These are phyloP conservation scores for Drosophila carrolli DNA, from an alignment of 1,140 invertebrate species.

Conservation along the genomic window DNA sequence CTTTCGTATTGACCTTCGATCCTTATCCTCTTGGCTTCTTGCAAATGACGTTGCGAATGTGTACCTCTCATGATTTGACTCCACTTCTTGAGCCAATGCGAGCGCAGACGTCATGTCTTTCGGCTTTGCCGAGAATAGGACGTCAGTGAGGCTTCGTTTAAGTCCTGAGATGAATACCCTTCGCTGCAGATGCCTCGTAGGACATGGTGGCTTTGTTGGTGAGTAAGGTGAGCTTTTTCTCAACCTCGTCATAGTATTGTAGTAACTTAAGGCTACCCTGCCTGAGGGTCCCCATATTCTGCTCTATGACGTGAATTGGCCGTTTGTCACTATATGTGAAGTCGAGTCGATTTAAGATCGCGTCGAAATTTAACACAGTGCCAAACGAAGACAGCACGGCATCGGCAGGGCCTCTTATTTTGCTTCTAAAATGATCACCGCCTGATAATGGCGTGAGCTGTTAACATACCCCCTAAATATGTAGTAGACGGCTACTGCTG, in stretches of 20 bases:
- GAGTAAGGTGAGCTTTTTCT: not conserved
- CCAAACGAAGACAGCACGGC: not conserved
- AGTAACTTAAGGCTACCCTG: not conserved
- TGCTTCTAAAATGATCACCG: not conserved
- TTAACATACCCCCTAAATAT: constrained; percentile 9
- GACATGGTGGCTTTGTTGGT: not conserved
- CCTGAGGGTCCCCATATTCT: not conserved
- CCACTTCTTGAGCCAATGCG: constrained; percentile 18
- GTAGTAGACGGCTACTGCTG: constrained; percentile 6
- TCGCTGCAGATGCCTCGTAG: not conserved
- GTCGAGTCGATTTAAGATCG: not conserved
- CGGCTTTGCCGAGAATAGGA: not conserved
- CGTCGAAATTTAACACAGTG: not conserved
- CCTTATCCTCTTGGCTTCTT: constrained; percentile 11
- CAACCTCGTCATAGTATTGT: not conserved
- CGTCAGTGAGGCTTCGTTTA: not conserved
- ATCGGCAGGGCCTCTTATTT: not conserved
- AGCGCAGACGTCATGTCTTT: constrained; percentile 6
- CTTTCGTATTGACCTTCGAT: constrained; percentile 12
- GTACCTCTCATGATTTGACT: constrained; percentile 11
- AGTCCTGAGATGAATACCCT: not conserved
- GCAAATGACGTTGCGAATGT: constrained; percentile 23
- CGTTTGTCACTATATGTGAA: not conserved
- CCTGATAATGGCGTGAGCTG: constrained; percentile 13
- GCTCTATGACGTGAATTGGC: not conserved